A percentile compares a stretch with the other conserved stretches of the same genome.
phyloP scores from a whole-genome alignment of 35 echinoderm and acorn worm species.

The Lytechinus variegatus region DNA sequence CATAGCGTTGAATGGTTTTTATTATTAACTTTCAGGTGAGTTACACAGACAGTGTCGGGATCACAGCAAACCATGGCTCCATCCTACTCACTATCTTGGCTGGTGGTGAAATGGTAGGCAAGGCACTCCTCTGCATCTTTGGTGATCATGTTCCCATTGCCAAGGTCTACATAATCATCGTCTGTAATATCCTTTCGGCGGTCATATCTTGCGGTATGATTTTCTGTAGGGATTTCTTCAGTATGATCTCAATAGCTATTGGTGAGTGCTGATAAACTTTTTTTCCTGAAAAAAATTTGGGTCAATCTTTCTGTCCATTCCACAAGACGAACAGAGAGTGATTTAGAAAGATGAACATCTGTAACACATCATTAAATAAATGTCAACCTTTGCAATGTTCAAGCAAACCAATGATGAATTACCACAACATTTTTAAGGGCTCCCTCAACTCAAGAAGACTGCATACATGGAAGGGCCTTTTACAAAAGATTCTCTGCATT shows the following conservation, averaged over 20 bases:
- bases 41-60: slow-evolving; percentile 43
- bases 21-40: background rate
- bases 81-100: slow-evolving; percentile 42
- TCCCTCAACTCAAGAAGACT: too few relatives aligned
- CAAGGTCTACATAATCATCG: slow-evolving; percentile 47
- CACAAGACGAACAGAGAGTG: too few relatives aligned
- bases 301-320: too few relatives aligned
- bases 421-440: too few relatives aligned
- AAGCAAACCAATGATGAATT: too few relatives aligned
- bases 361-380: too few relatives aligned
- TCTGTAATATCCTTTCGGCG: slow-evolving; percentile 25
- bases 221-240: background rate
- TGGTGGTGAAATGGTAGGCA: slow-evolving; percentile 35
- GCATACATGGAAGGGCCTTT: too few relatives aligned
- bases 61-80: slow-evolving; percentile 44
- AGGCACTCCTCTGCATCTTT: slow-evolving; percentile 38
- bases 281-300: too few relatives aligned
- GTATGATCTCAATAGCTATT: slow-evolving; percentile 31
- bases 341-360: too few relatives aligned
- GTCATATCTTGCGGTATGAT: slow-evolving; percentile 33
- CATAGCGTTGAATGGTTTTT: too few relatives aligned
- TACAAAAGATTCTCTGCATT: too few relatives aligned
- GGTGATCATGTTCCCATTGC: slow-evolving; percentile 40
- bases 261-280: background rate
- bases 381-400: too few relatives aligned